Evolutionary conservation across 2,113 vertebrate genomes (phyloP).

Genomic region (Datnioides undecimradiatus): DNA sequence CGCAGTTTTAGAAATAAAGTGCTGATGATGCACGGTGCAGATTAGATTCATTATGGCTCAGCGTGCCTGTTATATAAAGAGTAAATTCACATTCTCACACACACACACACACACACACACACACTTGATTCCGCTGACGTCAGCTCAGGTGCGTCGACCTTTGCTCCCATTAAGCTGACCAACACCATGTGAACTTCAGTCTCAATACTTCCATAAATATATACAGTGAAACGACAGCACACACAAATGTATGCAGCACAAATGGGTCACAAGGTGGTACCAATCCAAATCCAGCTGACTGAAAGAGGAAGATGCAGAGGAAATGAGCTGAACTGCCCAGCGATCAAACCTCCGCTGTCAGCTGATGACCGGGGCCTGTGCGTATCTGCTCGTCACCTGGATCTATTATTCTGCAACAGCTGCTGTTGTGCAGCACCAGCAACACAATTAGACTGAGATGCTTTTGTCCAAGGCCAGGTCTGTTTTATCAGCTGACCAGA

Average conservation of each 20-base stretch:
- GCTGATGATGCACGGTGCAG: not conserved
- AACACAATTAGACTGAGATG: not conserved
- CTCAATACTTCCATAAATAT: not conserved
- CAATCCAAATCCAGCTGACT: not conserved
- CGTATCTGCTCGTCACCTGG: too few relatives aligned
- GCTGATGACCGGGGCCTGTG: slow-evolving; percentile 4
- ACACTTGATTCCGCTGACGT: not conserved
- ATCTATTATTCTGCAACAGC: too few relatives aligned
- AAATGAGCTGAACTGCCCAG: not conserved
- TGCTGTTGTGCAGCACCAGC: not conserved
- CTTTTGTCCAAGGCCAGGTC: too few relatives aligned
- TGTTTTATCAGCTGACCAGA: too few relatives aligned
- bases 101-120: slow-evolving; percentile 4
- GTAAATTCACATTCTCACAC: not conserved
- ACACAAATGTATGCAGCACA: not conserved
- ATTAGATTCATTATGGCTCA: not conserved
- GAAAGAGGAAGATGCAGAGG: not conserved
- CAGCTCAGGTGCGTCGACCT: not conserved
- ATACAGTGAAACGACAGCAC: not conserved
- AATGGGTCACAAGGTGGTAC: not conserved
- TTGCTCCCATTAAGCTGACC: not conserved
- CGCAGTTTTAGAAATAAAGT: not conserved
- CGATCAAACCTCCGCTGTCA: not conserved
- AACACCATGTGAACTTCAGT: not conserved
- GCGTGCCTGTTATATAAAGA: not conserved